These are phyloP conservation scores for Macrochelys suwanniensis DNA, from an alignment of 2,797 vertebrate genomes.

Conservation along the genomic window DNA sequence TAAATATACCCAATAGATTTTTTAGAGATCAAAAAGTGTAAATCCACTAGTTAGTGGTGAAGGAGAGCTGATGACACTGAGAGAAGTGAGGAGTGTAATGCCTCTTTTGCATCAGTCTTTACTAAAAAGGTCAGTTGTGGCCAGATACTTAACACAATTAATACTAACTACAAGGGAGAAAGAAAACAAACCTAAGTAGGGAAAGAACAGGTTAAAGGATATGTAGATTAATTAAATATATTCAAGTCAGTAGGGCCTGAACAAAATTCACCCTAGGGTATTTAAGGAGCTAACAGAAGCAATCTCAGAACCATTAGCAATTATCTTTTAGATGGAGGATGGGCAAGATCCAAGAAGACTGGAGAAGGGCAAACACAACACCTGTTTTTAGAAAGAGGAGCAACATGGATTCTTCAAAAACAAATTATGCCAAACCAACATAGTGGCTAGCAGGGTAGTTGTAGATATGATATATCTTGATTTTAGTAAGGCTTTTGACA, in stretches of 20 bases:
- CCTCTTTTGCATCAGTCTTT: background rate
- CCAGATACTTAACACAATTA: background rate
- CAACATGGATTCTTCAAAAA: background rate
- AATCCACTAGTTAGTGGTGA: background rate
- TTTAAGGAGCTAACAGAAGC: background rate
- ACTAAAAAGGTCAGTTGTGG: background rate
- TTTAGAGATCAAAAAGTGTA: background rate
- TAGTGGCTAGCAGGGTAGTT: background rate
- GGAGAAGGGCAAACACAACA: background rate
- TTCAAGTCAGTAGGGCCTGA: background rate
- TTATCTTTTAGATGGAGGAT: background rate
- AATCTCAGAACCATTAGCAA: background rate
- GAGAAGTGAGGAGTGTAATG: background rate
- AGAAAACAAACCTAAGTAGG: background rate
- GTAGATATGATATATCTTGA: too few relatives aligned
- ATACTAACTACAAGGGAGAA: background rate
- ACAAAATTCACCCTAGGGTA: background rate
- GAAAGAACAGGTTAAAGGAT: background rate
- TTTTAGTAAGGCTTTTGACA: too few relatives aligned
- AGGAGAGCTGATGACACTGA: background rate
- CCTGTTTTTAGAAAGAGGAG: background rate
- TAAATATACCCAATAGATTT: background rate
- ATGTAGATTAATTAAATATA: background rate
- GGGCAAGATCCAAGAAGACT: background rate
- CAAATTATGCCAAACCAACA: background rate